Percentiles rank a stretch among this genome's conserved stretches.
phyloP scores from a whole-genome alignment of 2,797 vertebrate genomes.

The Gambelia wislizenii region DNA sequence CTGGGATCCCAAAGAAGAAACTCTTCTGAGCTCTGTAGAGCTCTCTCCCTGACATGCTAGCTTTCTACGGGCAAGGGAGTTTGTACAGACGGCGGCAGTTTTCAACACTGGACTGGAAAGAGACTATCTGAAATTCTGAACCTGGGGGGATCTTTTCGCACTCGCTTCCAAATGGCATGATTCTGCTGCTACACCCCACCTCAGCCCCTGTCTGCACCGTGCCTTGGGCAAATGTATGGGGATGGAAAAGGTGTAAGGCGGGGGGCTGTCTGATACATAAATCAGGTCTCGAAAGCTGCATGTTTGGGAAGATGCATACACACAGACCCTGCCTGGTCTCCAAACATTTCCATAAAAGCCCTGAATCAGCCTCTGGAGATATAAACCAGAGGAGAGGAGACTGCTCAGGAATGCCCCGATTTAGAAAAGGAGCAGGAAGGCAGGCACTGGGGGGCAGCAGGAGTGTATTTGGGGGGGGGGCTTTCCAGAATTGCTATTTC shows the following conservation, averaged over 20 bases:
- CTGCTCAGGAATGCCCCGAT: background rate
- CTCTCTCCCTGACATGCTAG: background rate
- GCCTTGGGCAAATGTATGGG: background rate
- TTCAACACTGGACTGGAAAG: too few species aligned
- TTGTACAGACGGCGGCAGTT: background rate
- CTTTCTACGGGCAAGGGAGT: background rate
- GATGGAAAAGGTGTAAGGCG: background rate
- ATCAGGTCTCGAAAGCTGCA: background rate
- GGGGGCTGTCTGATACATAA: background rate
- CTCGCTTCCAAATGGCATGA: too few species aligned
- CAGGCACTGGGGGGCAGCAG: background rate
- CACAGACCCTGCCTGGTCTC: background rate
- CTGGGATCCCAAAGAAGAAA: too few species aligned
- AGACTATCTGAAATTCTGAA: background rate
- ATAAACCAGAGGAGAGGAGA: background rate
- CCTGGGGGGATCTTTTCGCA: too few species aligned
- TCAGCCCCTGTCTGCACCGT: background rate
- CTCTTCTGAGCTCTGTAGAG: background rate
- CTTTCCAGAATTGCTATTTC: background rate
- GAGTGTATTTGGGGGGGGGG: background rate
- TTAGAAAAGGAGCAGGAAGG: background rate
- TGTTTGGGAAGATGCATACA: background rate
- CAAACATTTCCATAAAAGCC: conserved; percentile 24
- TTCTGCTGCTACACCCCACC: background rate
- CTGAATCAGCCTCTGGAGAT: background rate